These are phyloP conservation scores for Diachasmimorpha longicaudata DNA, from an alignment of 1,140 invertebrate species.

Conservation along the genomic window DNA sequence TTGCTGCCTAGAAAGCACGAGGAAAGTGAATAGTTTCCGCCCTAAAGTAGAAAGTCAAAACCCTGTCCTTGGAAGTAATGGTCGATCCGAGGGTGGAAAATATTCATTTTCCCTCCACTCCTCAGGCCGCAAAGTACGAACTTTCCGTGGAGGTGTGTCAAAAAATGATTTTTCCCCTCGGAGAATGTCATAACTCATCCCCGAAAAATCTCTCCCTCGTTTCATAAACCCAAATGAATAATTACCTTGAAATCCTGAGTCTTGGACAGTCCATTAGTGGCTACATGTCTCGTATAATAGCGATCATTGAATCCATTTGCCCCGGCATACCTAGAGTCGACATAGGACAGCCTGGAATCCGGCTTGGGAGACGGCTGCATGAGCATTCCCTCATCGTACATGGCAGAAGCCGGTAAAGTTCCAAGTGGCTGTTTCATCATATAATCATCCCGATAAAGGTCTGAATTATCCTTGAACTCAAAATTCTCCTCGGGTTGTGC, in stretches of 20 bases:
- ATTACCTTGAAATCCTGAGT: constrained; percentile 64
- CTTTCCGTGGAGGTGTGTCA: too few relatives aligned
- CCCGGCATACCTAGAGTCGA: constrained; percentile 47
- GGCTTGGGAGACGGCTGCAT: constrained; percentile 51
- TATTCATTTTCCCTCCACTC: too few relatives aligned
- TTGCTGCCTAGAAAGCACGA: too few relatives aligned
- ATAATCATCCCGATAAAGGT: constrained; percentile 55
- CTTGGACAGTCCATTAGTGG: constrained; percentile 51
- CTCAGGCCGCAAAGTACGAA: too few relatives aligned
- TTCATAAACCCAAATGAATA: neutral
- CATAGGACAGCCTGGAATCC: constrained; percentile 49
- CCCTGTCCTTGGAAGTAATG: too few relatives aligned
- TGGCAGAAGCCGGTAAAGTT: constrained; percentile 56
- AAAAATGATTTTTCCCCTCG: too few relatives aligned
- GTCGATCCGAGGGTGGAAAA: too few relatives aligned
- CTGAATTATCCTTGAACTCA: constrained; percentile 69
- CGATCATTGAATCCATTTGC: constrained; percentile 49
- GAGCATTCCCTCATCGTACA: constrained; percentile 59
- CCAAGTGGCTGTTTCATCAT: constrained; percentile 55
- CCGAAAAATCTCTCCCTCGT: neutral
- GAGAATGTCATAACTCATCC: too few relatives aligned
- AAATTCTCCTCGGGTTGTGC: constrained; percentile 67
- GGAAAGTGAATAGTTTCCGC: too few relatives aligned
- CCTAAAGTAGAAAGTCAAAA: too few relatives aligned
- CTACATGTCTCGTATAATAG: constrained; percentile 53